Base-by-base conservation (phyloP, 92 coral and sea anemone genomes). In the Actinernus sp. region DNA sequence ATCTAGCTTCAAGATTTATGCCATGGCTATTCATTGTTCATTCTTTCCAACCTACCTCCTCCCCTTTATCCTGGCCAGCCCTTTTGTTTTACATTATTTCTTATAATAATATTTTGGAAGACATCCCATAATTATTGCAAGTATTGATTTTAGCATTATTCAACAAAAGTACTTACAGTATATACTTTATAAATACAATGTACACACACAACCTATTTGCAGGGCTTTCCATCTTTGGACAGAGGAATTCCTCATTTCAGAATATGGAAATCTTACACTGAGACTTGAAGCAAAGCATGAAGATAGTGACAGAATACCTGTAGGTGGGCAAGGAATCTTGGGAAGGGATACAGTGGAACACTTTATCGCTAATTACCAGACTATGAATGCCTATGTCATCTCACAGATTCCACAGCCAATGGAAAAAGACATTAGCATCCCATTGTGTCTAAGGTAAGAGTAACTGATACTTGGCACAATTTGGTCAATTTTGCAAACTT, bases 331-430 rank as follows among this genome's bases (percentile, higher is more conserved):
- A 14, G 98, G 93, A 10, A 51, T 85, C 37, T 79, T 93, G 25
- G 98, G 98, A 10, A 81, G 90, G 28, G 96, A 89, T 54, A 89
- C 86, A 14, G 63, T 93, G 33, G 69, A 65, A 39, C 96, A 93
- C 55, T 93, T 93, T 38, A 61, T 93, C 27, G 69, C 62, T 40
- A 82, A 93, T 73, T 93, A 93, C 83, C 92, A 92, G 44, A 86
- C 89, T 14, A 74, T 78, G 88, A 88, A 93, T 78, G 89, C 91
- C 1, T 93, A 93, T 61, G 93, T 90, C 3, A 93, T 93, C 36
- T 93, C 98, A 23, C 98, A 93, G 67, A 79, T 93, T 55, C 97
- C 98, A 18, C 90, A 78, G 52, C 93, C 96, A 2, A 90, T 93
- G 97, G 98, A 93, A 67, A 84, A 63, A 64, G 98, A 93, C 40